Conservation (phyloP, 2,888 invertebrate genomes). For the Blastobasis adustella region DNA sequence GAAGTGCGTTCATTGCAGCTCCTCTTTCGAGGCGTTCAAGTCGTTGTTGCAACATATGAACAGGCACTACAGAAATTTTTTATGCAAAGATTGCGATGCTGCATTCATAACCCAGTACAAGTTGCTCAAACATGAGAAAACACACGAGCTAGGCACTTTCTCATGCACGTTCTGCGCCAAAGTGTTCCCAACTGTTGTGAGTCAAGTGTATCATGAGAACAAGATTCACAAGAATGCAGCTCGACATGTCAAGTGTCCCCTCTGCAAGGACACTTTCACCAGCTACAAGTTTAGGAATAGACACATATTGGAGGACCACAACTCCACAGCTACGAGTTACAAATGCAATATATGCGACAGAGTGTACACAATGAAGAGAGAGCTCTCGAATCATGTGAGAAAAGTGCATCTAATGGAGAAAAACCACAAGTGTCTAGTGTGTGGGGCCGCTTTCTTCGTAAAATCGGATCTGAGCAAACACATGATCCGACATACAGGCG, state of each 20-base stretch:
- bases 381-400: slow-evolving; percentile 32
- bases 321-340: slow-evolving; percentile 11
- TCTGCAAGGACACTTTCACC: slow-evolving; percentile 19
- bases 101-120: slow-evolving; percentile 21
- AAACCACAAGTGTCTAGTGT: slow-evolving; percentile 29
- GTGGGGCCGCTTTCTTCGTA: slow-evolving; percentile 36
- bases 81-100: slow-evolving; percentile 31
- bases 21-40: slow-evolving; percentile 22
- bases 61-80: slow-evolving; percentile 35
- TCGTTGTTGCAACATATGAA: slow-evolving; percentile 37
- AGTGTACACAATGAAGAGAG: slow-evolving; percentile 28
- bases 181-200: slow-evolving; percentile 16
- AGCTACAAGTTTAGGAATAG: slow-evolving; percentile 14
- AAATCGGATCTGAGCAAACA: slow-evolving; percentile 32
- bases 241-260: slow-evolving; percentile 13
- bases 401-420: slow-evolving; percentile 40
- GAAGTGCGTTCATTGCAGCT: slow-evolving; percentile 30
- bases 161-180: slow-evolving; percentile 19
- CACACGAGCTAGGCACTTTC: slow-evolving; percentile 19
- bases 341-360: slow-evolving; percentile 40
- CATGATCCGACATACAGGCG: slow-evolving; percentile 37
- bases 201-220: slow-evolving; percentile 19
- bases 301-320: slow-evolving; percentile 17
- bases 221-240: slow-evolving; percentile 18
- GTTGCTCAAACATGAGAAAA: slow-evolving; percentile 6